These are phyloP conservation scores for Steatornis caripensis DNA, from an alignment of 2,113 vertebrate species.

Conservation along the genomic window DNA sequence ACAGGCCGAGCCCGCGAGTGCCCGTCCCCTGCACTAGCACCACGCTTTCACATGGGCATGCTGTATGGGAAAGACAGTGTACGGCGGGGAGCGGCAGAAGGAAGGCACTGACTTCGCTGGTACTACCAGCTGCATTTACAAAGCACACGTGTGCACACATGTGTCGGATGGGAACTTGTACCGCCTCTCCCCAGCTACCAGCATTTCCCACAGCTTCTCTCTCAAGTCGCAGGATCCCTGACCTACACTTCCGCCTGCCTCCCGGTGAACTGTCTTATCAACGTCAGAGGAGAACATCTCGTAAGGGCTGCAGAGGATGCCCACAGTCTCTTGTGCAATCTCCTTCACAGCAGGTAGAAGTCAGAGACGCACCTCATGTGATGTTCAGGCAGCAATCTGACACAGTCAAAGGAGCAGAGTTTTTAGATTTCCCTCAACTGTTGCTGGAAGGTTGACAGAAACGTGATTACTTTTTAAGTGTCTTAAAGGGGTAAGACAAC, in stretches of 20 bases:
- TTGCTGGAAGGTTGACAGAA: background rate
- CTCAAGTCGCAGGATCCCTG: background rate
- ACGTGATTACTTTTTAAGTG: background rate
- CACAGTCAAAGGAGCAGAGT: background rate
- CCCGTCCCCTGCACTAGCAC: background rate
- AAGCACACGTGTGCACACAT: fast-evolving
- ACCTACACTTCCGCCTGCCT: background rate
- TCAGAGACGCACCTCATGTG: fast-evolving
- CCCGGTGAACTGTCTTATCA: background rate
- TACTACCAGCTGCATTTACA: no score
- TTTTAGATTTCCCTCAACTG: background rate
- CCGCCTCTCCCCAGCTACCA: no score
- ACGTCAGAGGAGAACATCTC: background rate
- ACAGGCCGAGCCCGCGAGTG: no score
- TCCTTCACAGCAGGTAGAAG: background rate
- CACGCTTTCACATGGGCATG: fast-evolving
- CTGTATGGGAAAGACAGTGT: fast-evolving
- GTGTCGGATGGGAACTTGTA: background rate
- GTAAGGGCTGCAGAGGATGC: no score
- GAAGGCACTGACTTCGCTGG: background rate
- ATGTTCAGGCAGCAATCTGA: background rate
- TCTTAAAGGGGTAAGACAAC: background rate
- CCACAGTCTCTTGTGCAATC: background rate
- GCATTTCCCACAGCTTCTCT: background rate
- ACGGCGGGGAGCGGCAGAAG: background rate